Base-by-base conservation (phyloP, 2,888 invertebrate genomes). In the Drosophila diplacantha region DNA sequence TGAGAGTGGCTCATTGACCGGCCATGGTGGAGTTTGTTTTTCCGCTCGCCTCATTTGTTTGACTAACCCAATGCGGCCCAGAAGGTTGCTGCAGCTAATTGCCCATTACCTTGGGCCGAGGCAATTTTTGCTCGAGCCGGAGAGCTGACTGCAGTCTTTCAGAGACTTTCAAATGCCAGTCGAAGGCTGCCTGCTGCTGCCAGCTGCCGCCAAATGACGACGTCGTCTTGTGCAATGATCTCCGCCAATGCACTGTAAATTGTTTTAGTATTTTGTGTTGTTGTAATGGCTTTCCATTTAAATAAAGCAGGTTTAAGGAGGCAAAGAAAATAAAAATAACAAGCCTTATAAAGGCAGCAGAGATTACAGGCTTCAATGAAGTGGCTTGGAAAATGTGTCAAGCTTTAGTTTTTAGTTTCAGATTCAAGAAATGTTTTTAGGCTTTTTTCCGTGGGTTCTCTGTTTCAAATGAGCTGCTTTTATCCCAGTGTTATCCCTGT, bases 141-240 rank as follows among this genome's bases (percentile, higher is more conserved):
- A 29, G 44, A 29, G 35, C 20, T 18, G 37, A 32, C 64, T 65
- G 74, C 72, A 64, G 39, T 64, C 41, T 41, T 41, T 41, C 64
- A 50, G 50, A 65, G 38, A 44, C 83, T 82, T 82, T 80, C 75
- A 65, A 77, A 82, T 80, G 73, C 60, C 75, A 78, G 39, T 37
- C 63, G 44, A 31, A 24, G 47, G 11, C 34, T 37, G 37, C 43
- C 18, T 31, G 12, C 29, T 41, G 34, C 46, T 49, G 71, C 74
- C 77, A 77, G 82, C 78, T 81, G 83, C 60, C 46, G 52, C 76
- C 56, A 69, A 62, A 72, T 80, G 77, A 81, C 81, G 56, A 11
- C 32, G 54, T 67, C 55, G 76, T 64, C 52, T 78, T 83, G 67
- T 70, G 81, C 75, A 81, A 75, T 51, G 67, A 71, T 72, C 76